Percentiles rank a stretch among this genome's conserved stretches.
These are phyloP conservation scores for Tympanoctomys barrerae DNA, from an alignment of 2,797 vertebrate species.

Conservation along the genomic window DNA sequence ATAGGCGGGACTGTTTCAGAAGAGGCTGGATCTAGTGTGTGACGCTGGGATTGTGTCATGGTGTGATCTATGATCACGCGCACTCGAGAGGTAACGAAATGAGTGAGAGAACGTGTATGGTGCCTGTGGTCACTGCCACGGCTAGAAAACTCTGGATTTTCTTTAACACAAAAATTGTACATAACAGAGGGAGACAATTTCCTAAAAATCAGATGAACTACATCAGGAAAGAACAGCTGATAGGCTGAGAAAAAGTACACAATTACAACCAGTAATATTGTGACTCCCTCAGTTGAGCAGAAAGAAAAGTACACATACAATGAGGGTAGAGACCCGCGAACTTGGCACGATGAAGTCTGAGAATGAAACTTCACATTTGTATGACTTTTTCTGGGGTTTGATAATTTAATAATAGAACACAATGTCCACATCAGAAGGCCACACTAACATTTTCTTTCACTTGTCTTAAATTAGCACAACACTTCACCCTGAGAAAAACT, in stretches of 20 bases:
- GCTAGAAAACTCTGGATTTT: neutral
- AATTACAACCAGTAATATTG: neutral
- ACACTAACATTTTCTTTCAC: neutral
- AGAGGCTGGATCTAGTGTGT: neutral
- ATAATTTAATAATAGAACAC: constrained; percentile 33
- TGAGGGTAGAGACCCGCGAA: neutral
- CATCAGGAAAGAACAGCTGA: neutral
- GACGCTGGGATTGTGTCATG: neutral
- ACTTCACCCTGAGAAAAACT: constrained; percentile 36
- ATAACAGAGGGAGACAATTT: neutral
- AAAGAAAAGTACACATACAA: neutral
- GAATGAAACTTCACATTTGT: neutral
- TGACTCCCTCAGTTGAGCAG: neutral
- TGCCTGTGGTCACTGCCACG: neutral
- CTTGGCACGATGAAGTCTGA: neutral
- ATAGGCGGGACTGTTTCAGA: neutral
- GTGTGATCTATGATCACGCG: neutral
- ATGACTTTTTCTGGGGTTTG: neutral
- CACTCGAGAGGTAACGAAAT: neutral
- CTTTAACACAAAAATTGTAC: neutral
- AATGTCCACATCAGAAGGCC: neutral
- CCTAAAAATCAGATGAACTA: neutral
- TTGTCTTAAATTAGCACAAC: constrained; percentile 40
- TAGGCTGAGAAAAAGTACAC: neutral
- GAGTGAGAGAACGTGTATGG: neutral